Conservation (phyloP, 1,140 invertebrate species). For the Danaus melanippus region DNA sequence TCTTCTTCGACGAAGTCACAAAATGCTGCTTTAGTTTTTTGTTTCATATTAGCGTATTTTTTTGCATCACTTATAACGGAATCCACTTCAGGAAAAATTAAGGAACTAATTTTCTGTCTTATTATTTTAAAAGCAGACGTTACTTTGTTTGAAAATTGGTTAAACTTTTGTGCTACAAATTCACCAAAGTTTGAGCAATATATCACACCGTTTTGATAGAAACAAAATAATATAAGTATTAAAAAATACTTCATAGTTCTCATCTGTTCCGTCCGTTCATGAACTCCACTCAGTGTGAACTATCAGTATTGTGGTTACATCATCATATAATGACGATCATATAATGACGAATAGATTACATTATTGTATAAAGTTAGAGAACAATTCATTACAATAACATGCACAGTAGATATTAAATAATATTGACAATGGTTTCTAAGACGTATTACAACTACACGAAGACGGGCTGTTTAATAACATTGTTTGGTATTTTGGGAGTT, state of each 20-base stretch:
- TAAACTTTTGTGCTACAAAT: conserved; percentile 25
- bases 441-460: too few species aligned
- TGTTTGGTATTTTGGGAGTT: too few species aligned
- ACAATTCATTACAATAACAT: conserved; percentile 21
- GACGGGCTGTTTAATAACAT: too few species aligned
- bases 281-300: conserved; percentile 2
- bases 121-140: conserved; percentile 19
- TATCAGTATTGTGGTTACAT: conserved; percentile 2
- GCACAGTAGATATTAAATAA: neutral
- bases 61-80: neutral
- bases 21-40: conserved; percentile 21
- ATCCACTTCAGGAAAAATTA: conserved; percentile 17
- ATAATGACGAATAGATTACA: conserved; percentile 1
- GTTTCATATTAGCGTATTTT: neutral
- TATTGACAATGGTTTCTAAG: too few species aligned
- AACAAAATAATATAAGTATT: conserved; percentile 16
- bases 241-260: conserved; percentile 22
- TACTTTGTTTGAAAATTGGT: conserved; percentile 22
- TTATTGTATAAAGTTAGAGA: conserved; percentile 19
- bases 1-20: conserved; percentile 22
- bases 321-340: too few species aligned
- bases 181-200: conserved; percentile 21
- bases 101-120: conserved; percentile 18
- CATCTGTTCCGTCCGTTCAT: neutral
- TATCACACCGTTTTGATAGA: conserved; percentile 15